Evolutionary conservation across 2,113 vertebrate species (phyloP).

Genomic region (Lethenteron reissneri): DNA sequence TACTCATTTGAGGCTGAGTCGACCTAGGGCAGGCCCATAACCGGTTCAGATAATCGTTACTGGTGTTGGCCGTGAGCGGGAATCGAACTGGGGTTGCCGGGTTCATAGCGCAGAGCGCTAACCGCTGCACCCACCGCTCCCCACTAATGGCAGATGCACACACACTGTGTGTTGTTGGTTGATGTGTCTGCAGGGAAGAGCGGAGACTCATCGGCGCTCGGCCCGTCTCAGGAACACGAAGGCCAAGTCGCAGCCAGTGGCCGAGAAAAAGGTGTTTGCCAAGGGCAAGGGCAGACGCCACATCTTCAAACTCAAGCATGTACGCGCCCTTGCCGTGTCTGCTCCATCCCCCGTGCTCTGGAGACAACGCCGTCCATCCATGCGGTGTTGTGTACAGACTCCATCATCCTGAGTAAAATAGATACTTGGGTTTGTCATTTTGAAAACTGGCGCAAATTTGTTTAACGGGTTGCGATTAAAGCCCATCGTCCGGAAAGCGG

Average conservation of each 20-base stretch:
- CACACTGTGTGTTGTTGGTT: background rate
- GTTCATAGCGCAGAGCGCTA: background rate
- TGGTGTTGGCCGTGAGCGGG: background rate
- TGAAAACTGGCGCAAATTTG: too few relatives aligned
- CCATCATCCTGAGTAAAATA: background rate
- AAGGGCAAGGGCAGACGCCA: slow-evolving; percentile 90
- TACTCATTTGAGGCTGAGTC: background rate
- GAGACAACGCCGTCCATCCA: too few relatives aligned
- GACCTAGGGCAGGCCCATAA: background rate
- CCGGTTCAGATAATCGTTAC: background rate
- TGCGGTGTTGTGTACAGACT: background rate
- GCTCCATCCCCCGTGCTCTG: too few relatives aligned
- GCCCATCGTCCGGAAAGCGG: too few relatives aligned
- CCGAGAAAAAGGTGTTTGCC: slow-evolving; percentile 93
- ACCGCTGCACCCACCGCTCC: background rate
- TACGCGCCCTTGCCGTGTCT: slow-evolving; percentile 19
- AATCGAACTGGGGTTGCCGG: background rate
- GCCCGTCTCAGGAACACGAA: slow-evolving; percentile 82
- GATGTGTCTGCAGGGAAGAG: slow-evolving; percentile 33
- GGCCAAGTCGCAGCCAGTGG: slow-evolving; percentile 70
- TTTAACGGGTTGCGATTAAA: too few relatives aligned
- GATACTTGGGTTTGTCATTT: background rate
- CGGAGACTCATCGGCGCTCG: slow-evolving; percentile 82
- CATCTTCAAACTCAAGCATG: slow-evolving; percentile 94
- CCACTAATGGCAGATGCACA: background rate